Evolutionary conservation across 2,888 invertebrate genomes (phyloP), one percentile per base, ranked within the genome.

Genomic region (Cerastis leucographa): DNA sequence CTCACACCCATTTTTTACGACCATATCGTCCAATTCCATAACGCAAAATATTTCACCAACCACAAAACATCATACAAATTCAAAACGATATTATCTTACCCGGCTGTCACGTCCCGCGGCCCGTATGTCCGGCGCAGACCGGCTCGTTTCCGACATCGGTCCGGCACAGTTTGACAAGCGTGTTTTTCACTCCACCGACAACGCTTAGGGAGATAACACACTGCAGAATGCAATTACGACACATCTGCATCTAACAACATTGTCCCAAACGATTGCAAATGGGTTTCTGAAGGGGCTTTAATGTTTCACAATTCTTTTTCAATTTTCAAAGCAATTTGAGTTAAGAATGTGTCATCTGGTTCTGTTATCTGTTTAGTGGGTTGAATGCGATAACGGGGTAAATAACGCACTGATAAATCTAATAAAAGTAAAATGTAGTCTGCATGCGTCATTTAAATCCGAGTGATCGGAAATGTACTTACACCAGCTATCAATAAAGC

Each of bases 151-250:
- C 89, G 82, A 85, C 89, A 89, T 89, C 89, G 89, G 90, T 91
- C 91, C 89, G 83, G 90, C 87, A 94, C 94, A 93, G 92, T 91
- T 94, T 93, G 94, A 94, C 94, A 93, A 91, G 92, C 90, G 87
- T 89, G 91, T 93, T 94, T 94, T 94, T 94, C 92, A 93, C 91
- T 88, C 85, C 84, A 82, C 82, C 80, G 83, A 86, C 81, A 85
- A 76, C 78, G 80, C 71, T 85, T 80, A 84, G 88, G 84, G 78
- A 81, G 85, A 78, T 81, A 84, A 87, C 84, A 85, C 85, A 89
- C 87, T 81, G 71, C 78, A 65, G 61, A 78, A 85, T 79, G 80
- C 85, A 87, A 87, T 88, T 88, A 82, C 82, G 77, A 71, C 81
- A 72, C 83, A 84, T 84, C 83, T 85, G 84, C 84, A 84, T 84